Evolutionary conservation across 2,797 vertebrate species (phyloP), one percentile per base, ranked within the genome.

Genomic region (Ataeniobius toweri): DNA sequence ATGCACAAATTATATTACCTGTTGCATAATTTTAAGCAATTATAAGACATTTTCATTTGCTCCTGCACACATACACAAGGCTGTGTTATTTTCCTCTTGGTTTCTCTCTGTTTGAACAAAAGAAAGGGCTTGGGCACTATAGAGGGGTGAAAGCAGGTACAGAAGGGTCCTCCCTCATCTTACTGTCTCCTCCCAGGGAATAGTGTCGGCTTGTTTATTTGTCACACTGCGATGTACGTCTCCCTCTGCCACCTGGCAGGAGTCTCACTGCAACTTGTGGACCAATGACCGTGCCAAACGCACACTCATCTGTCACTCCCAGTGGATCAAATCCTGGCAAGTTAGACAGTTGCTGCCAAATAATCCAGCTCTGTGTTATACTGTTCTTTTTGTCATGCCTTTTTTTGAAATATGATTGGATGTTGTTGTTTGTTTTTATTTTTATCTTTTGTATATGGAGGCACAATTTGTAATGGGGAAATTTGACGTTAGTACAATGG

Each of bases 231-330:
- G 80, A 81, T 83, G 87, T 84, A 85, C 18, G 53, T 79, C 83
- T 83, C 74, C 88, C 81, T 72, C 74, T 84, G 91, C 88, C 91
- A 87, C 88, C 90, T 90, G 89, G 90, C 87, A 88, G 85, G 78
- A 90, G 85, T 83, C 82, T 89, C 80, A 36, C 68, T 83, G 83
- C 81, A 80, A 91, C 92, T 90, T 90, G 90, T 88, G 88, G 92
- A 93, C 89, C 90, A 86, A 84, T 86, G 89, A 93, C 84, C 46
- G 91, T 88, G 91, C 91, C 92, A 93, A 92, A 91, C 56, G 78
- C 89, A 74, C 84, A 76, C 85, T 92, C 85, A 68, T 85, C 86
- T 89, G 87, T 88, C 85, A 75, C 81, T 92, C 88, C 91, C 86
- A 67, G 87, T 67, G 89, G 89, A 91, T 92, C 86, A 88, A 86